phyloP scores from a whole-genome alignment of 2,888 invertebrate genomes.

The Therioaphis trifolii region DNA sequence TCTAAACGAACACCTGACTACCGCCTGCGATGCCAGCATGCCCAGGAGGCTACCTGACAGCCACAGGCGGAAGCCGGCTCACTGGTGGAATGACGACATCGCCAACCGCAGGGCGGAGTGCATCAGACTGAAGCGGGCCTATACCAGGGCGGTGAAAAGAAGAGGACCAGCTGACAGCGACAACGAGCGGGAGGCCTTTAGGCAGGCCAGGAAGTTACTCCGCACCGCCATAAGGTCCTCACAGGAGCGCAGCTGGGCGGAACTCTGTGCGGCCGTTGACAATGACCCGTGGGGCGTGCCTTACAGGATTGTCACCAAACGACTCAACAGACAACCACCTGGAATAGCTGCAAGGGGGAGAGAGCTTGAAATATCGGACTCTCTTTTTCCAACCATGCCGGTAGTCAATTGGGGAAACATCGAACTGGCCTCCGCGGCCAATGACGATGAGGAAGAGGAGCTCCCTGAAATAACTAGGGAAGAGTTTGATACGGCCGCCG shows the following conservation, averaged over 20 bases:
- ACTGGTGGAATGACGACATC: not conserved
- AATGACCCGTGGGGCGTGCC: too few relatives aligned
- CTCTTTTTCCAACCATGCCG: not conserved
- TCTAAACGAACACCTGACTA: too few relatives aligned
- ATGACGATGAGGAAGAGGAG: not conserved
- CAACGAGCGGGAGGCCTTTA: not conserved
- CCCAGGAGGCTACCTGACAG: not conserved
- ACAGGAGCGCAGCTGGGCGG: too few relatives aligned
- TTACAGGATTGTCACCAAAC: too few relatives aligned
- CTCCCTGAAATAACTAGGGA: not conserved
- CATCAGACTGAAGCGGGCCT: fast-evolving
- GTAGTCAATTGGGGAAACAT: not conserved
- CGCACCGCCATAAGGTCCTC: too few relatives aligned
- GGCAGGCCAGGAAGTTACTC: not conserved
- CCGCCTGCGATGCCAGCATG: not conserved
- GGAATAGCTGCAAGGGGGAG: not conserved
- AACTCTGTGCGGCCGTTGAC: too few relatives aligned
- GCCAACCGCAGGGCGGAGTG: not conserved
- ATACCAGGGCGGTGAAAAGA: not conserved
- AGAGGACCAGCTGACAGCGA: not conserved
- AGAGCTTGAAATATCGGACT: not conserved
- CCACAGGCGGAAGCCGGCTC: too few relatives aligned
- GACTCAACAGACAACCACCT: not conserved
- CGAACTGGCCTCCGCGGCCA: not conserved
- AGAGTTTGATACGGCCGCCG: not conserved